phyloP scores from a whole-genome alignment of 92 coral and sea anemone species.

The Zoanthus sociatus region DNA sequence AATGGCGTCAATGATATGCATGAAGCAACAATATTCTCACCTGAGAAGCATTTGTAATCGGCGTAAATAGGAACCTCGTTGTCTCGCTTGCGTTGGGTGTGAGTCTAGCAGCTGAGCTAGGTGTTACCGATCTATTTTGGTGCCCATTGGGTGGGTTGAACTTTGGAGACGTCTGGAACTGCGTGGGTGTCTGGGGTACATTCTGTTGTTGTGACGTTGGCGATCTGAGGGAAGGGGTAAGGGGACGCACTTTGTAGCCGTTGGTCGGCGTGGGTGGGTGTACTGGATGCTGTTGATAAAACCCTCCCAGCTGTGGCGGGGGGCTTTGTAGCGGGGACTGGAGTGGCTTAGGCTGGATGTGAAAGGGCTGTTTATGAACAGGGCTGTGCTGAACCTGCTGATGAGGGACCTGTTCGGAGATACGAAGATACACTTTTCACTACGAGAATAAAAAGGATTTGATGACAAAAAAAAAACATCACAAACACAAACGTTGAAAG shows the following conservation, averaged over 20 bases:
- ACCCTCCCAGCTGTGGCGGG: slow-evolving; percentile 78
- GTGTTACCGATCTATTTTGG: slow-evolving; percentile 94
- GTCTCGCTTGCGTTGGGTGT: slow-evolving; percentile 91
- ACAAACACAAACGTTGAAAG: too few species aligned
- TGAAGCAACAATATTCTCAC: slow-evolving; percentile 56
- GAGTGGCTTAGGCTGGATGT: slow-evolving; percentile 82
- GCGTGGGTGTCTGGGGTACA: slow-evolving; percentile 76
- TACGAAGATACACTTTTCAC: too few species aligned
- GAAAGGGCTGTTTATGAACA: slow-evolving; percentile 83
- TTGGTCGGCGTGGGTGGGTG: slow-evolving; percentile 74
- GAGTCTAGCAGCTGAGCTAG: slow-evolving; percentile 84
- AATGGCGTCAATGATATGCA: background rate
- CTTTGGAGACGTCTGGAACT: slow-evolving; percentile 95
- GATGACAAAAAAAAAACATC: too few species aligned
- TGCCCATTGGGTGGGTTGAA: slow-evolving; percentile 93
- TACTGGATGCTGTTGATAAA: slow-evolving; percentile 72
- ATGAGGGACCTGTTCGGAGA: background rate
- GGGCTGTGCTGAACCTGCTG: slow-evolving; percentile 65
- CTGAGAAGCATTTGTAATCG: slow-evolving; percentile 79
- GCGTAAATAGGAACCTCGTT: slow-evolving; percentile 93
- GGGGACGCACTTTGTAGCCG: slow-evolving; percentile 82
- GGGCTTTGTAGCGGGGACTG: slow-evolving; percentile 75
- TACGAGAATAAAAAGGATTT: too few species aligned
- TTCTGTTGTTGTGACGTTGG: slow-evolving; percentile 78
- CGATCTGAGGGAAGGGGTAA: slow-evolving; percentile 92